phyloP scores from a whole-genome alignment of 2,797 vertebrate species.

The Eptatretus atami region DNA sequence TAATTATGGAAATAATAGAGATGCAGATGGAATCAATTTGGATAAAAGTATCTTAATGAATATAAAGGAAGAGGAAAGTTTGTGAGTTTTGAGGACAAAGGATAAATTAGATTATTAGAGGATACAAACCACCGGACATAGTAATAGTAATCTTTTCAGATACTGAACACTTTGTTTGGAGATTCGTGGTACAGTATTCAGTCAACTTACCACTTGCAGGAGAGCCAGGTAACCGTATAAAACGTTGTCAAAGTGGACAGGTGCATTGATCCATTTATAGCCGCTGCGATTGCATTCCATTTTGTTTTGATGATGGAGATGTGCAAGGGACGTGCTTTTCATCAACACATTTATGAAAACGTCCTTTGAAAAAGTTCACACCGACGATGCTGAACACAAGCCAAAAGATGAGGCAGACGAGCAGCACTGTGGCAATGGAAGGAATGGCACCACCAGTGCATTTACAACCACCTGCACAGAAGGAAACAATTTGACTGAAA shows the following conservation, averaged over 20 bases:
- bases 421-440: constrained; percentile 92
- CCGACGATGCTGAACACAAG: constrained; percentile 99
- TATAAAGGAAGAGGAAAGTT: too few species aligned
- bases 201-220: constrained; percentile 78
- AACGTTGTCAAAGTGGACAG: constrained; percentile 95
- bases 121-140: neutral
- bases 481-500: too few species aligned
- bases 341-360: constrained; percentile 78
- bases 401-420: constrained; percentile 98
- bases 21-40: too few species aligned
- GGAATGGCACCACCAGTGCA: constrained; percentile 76
- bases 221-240: constrained; percentile 79
- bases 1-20: too few species aligned
- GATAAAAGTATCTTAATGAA: too few species aligned
- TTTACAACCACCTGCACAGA: constrained; percentile 60
- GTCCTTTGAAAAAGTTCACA: constrained; percentile 88
- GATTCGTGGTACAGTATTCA: too few species aligned
- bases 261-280: constrained; percentile 78
- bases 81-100: too few species aligned
- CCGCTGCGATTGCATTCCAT: constrained; percentile 43
- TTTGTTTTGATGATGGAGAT: constrained; percentile 39
- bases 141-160: neutral
- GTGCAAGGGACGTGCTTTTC: constrained; percentile 29
- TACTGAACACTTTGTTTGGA: neutral
- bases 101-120: too few species aligned